Base-by-base conservation (phyloP, 2,888 invertebrate species). In the Margaritifera margaritifera region DNA sequence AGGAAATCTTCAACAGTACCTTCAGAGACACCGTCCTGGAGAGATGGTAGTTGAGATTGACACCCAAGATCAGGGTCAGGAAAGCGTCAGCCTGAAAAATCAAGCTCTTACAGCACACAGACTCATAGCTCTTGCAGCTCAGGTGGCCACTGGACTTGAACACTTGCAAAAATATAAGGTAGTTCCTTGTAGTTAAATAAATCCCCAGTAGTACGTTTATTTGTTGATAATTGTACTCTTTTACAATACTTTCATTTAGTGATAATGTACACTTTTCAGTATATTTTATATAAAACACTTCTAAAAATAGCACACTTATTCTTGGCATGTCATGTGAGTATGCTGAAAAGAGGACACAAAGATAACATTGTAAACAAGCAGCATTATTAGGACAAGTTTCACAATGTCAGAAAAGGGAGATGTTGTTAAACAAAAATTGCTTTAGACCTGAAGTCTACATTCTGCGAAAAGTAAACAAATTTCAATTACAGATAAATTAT, bases 81-180 rank as follows among this genome's bases (percentile, higher is more conserved):
- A 83, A 24, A 79, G 78, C 24, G 85, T 84, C 56, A 77, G 81
- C 62, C 75, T 84, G 22, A 78, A 78, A 54, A 82, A 80, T 50
- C 79, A 77, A 20, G 75, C 81, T n/a, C 79, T 77, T 22, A 69
- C 83, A 20, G 71, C 85, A 20, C 82, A 83, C 65, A 82, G 81
- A 66, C 77, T 86, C 56, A 64, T 86, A 31, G 77, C 80, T 18
- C 71, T 86, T 60, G 79, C 83, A 6, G 80, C 84, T 24, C 84
- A 84, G 77, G 78, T 84, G 56, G 80, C 82, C 22, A 80, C 77
- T 71, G 86, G 85, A 3, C 72, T 86, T 24, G 78, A 82, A 59
- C 85, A 86, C 71, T 77, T 86, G 52, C 78, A 80, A 22, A 84
- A 81, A 64, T 86, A 83, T 71, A 86, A 85, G 80, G 86, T 86